Percentiles rank a stretch among this genome's conserved stretches.
Conservation (phyloP, 2,797 vertebrate species). For the Oreochromis mossambicus region DNA sequence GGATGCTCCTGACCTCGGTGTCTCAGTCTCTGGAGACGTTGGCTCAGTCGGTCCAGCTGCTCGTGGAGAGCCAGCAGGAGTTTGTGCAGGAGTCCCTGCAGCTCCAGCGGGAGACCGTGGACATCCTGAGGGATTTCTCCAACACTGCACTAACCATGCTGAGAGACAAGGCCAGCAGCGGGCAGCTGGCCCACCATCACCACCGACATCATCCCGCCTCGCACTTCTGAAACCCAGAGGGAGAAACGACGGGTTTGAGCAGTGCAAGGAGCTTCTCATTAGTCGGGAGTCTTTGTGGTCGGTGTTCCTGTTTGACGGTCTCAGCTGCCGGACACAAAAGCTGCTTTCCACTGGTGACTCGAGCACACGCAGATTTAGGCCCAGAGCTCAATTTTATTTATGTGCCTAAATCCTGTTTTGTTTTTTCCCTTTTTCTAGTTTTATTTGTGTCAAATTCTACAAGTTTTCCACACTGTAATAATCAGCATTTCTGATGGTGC, state of each 20-base stretch:
- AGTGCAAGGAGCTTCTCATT: neutral
- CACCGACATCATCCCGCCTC: neutral
- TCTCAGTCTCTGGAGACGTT: slow-evolving; percentile 74
- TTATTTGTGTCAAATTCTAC: neutral
- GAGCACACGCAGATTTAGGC: neutral
- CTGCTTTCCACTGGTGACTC: neutral
- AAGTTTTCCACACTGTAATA: neutral
- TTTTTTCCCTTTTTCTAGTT: neutral
- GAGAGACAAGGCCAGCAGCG: slow-evolving; percentile 64
- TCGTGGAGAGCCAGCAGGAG: slow-evolving; percentile 78
- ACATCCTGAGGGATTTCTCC: slow-evolving; percentile 76
- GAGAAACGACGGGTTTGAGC: neutral
- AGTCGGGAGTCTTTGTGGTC: neutral
- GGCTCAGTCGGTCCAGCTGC: slow-evolving; percentile 73
- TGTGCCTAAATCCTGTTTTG: neutral
- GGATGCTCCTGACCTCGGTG: slow-evolving; percentile 69
- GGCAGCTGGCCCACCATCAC: neutral
- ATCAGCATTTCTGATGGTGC: neutral
- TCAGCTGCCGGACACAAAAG: neutral
- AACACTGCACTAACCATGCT: slow-evolving; percentile 69
- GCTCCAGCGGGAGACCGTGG: slow-evolving; percentile 75
- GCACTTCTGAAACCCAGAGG: neutral
- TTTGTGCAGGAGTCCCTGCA: slow-evolving; percentile 75
- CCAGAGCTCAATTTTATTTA: neutral
- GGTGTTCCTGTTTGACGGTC: neutral